Evolutionary conservation across 1,140 invertebrate genomes (phyloP), one percentile per base, ranked within the genome.

Genomic region (Panonychus citri): DNA sequence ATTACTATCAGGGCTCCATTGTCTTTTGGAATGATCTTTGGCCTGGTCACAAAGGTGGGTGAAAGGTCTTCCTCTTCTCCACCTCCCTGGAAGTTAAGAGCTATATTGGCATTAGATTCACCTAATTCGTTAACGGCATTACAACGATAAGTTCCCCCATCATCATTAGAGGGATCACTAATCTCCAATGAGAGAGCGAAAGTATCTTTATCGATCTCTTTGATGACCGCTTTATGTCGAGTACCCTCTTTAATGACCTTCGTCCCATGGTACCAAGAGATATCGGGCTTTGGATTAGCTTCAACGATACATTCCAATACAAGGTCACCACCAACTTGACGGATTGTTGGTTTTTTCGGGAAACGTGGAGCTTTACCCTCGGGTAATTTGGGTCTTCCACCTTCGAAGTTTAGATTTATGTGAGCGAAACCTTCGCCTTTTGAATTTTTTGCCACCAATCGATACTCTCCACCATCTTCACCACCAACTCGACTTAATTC

Each of bases 41-140:
- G 91, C 75, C 95, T 94, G 68, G 93, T 91, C 64, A 89, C 78
- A 70, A 97, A 93, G 48, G 85, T 86, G 52, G 93, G 93, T 59
- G 88, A 83, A 70, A 85, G 84, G 63, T 85, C 55, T 57, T 67
- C 63, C 39, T 62, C 83, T 71, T 85, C 83, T 69, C 82, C 83
- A 51, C 48, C 34, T 15, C 55, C 55, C 28, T 57, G 34, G 48
- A 52, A 59, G 48, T 53, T 54, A 28, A 55, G 54, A 21, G 43
- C 25, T 39, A 99, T 97, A 76, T 97, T 99, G 62, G 94, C 94
- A 77, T 97, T 98, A 72, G 88, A 94, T 77, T 98, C 93, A 70
- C 94, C 94, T 70, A 83, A 83, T 69, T 83, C 80, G 79, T 99
- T 99, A 74, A 90, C 85, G 58, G 93, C 94, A 72, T 95, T 97